Percentiles rank a stretch among this genome's conserved stretches.
Evolutionary conservation across 2,888 invertebrate species (phyloP).

Genomic region (Ectropis crepuscularia): DNA sequence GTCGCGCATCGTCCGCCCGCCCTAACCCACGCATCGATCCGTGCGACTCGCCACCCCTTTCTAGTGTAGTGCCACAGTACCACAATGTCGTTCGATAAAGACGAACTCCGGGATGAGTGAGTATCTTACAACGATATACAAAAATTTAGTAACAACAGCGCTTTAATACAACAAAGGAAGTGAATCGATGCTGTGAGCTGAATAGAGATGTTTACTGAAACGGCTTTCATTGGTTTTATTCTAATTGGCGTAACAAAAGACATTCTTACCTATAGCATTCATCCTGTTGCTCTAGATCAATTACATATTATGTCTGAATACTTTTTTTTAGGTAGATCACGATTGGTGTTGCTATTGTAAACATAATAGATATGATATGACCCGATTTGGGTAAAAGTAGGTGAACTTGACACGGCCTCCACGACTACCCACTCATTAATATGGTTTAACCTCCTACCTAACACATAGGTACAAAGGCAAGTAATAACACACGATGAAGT

Average conservation of each 20-base stretch:
- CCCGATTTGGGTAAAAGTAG: conserved; percentile 46
- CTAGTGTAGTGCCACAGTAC: conserved; percentile 54
- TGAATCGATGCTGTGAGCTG: conserved; percentile 26
- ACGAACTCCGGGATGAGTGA: conserved; percentile 90
- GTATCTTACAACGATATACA: conserved; percentile 63
- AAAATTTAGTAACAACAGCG: neutral
- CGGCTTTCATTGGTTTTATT: conserved; percentile 14
- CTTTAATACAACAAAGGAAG: conserved; percentile 9
- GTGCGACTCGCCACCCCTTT: conserved; percentile 41
- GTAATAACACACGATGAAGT: neutral
- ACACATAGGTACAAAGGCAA: conserved; percentile 1
- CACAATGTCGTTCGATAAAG: conserved; percentile 86
- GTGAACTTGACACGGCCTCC: conserved; percentile 58
- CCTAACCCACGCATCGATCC: conserved; percentile 69
- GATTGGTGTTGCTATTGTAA: conserved; percentile 16
- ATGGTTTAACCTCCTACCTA: neutral
- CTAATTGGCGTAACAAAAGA: conserved; percentile 7
- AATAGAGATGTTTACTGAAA: conserved; percentile 32
- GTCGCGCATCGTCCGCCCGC: conserved; percentile 65
- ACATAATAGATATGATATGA: conserved; percentile 34
- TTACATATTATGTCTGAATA: neutral
- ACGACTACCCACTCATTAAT: conserved; percentile 11
- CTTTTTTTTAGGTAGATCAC: neutral
- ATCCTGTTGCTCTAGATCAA: neutral
- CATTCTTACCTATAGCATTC: neutral